Evolutionary conservation across 2,888 invertebrate species (phyloP).

Genomic region (Endotricha flammealis): DNA sequence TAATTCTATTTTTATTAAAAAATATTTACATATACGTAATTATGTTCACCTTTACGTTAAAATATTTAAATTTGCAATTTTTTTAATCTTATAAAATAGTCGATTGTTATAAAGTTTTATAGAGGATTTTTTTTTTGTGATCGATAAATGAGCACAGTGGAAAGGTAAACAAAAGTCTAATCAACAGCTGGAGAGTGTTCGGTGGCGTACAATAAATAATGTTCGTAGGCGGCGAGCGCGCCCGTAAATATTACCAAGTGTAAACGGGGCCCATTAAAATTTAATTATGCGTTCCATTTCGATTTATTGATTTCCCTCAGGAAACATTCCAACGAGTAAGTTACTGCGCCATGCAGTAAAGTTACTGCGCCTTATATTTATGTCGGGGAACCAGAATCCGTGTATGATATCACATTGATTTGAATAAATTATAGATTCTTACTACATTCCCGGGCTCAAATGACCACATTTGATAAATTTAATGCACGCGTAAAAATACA

Average conservation of each 20-base stretch:
- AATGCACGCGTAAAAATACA: background rate
- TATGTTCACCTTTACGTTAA: too few relatives aligned
- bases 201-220: constrained; percentile 43
- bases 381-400: constrained; percentile 8
- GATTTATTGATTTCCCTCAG: constrained; percentile 58
- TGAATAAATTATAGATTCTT: constrained; percentile 12
- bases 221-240: constrained; percentile 44
- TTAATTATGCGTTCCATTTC: constrained; percentile 53
- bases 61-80: too few relatives aligned
- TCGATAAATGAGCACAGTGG: constrained; percentile 17
- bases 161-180: constrained; percentile 18
- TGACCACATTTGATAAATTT: background rate
- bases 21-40: too few relatives aligned
- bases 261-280: constrained; percentile 52
- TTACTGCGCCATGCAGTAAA: constrained; percentile 26
- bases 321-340: constrained; percentile 31
- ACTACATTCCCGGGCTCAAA: background rate
- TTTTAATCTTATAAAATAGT: too few relatives aligned
- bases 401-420: constrained; percentile 12
- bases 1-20: too few relatives aligned
- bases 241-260: constrained; percentile 49
- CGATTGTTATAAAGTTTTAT: too few relatives aligned
- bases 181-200: constrained; percentile 18
- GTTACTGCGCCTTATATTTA: constrained; percentile 25
- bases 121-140: too few relatives aligned